Evolutionary conservation across 2,113 vertebrate genomes (phyloP).

Genomic region (Halichoerus grypus): DNA sequence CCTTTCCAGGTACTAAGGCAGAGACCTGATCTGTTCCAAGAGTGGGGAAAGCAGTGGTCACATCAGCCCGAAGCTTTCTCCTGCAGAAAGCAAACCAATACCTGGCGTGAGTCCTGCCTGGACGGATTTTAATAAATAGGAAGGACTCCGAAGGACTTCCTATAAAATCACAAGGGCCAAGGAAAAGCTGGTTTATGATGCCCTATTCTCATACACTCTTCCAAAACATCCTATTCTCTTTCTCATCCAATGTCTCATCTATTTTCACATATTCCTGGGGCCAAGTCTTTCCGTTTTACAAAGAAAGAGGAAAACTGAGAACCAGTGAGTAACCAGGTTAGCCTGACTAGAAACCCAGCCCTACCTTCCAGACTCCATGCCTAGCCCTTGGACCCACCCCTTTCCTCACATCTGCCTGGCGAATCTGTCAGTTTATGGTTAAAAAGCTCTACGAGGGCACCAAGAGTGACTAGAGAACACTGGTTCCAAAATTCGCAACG

Average conservation of each 20-base stretch:
- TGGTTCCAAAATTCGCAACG: not conserved
- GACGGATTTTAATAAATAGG: not conserved
- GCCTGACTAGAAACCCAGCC: not conserved
- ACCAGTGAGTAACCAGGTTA: not conserved
- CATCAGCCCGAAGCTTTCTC: conserved; percentile 94
- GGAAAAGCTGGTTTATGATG: not conserved
- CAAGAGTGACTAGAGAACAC: not conserved
- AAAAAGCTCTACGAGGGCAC: not conserved
- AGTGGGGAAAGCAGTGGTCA: conserved; percentile 90
- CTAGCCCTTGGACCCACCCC: not conserved
- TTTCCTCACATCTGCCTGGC: not conserved
- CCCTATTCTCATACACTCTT: not conserved
- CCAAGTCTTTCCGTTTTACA: not conserved
- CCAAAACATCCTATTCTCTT: not conserved
- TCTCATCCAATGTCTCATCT: not conserved
- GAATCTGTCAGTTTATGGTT: not conserved
- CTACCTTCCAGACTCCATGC: not conserved
- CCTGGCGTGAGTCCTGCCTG: not conserved
- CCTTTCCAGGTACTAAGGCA: conserved; percentile 94
- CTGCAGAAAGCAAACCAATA: conserved; percentile 82
- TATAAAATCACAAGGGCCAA: not conserved
- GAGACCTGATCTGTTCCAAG: conserved; percentile 90
- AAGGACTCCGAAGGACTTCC: not conserved
- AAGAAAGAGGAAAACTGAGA: not conserved
- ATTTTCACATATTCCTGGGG: not conserved